Evolutionary conservation across 2,888 invertebrate species (phyloP), one percentile per base, ranked within the genome.

Genomic region (Syrphus vitripennis): DNA sequence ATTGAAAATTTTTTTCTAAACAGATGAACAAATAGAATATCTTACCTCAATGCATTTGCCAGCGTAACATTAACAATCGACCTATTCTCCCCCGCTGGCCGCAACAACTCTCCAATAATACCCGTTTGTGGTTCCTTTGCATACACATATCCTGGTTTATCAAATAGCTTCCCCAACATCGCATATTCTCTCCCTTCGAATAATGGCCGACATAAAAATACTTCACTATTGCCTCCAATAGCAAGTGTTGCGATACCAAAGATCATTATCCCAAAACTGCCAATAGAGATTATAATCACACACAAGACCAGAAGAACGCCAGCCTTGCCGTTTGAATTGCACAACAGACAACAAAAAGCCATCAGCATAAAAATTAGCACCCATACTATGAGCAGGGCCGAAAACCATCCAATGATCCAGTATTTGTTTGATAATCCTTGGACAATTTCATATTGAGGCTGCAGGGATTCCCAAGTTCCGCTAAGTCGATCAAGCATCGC

Each of bases 161-260:
- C 96, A 82, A 97, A 92, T 31, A 96, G 93, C 86, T 94, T 94
- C 75, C 95, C 94, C 53, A 97, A 91, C 14, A 94, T 94, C 34
- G 93, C 93, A 89, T 95, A 96, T 83, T 95, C 88, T 5, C 95
- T 94, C 77, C 94, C 92, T 87, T 95, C 95, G 93, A 95, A 95
- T 48, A 97, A 92, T 0, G 96, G 95, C 75, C 95, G 95, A 89
- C 97, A 97, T 1, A 96, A 92, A 89, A 96, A 94, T 37, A 92
- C 90, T 87, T 92, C 92, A 4, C 91, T 90, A 88, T 93, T 92
- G 26, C 92, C 92, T n/a, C 92, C 92, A 61, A 92, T 87, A 16
- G 92, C 90, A 76, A 92, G 79, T 1, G 92, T 90, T 71, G 90
- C 88, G 5, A 92, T 88, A 0, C 91, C 91, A 55, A 91, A 92